phyloP scores from a whole-genome alignment of 2,113 vertebrate genomes.

The Oncorhynchus kisutch region DNA sequence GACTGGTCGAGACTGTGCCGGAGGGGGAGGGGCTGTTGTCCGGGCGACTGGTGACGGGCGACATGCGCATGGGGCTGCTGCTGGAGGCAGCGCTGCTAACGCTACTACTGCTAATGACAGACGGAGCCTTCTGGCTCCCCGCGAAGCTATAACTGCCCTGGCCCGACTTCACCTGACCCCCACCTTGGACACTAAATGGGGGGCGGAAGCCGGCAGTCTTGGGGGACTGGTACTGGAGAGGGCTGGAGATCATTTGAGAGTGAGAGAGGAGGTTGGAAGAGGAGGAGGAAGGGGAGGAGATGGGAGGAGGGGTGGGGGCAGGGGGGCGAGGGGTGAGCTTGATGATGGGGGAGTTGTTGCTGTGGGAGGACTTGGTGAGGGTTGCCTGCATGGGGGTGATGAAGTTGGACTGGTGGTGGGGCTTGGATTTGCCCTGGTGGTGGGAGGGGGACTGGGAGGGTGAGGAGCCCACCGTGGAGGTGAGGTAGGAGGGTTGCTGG shows the following conservation, averaged over 20 bases:
- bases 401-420: slow-evolving; percentile 78
- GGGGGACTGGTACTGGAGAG: slow-evolving; percentile 53
- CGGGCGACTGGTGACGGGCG: slow-evolving; percentile 30
- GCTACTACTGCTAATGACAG: slow-evolving; percentile 33
- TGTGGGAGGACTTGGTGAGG: slow-evolving; percentile 76
- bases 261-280: slow-evolving; percentile 46
- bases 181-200: slow-evolving; percentile 52
- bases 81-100: slow-evolving; percentile 24
- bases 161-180: slow-evolving; percentile 48
- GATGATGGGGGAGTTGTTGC: slow-evolving; percentile 73
- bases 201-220: slow-evolving; percentile 59
- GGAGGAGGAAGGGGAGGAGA: slow-evolving; percentile 58
- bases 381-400: slow-evolving; percentile 81
- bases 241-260: slow-evolving; percentile 47
- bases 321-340: slow-evolving; percentile 73
- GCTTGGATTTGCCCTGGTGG: slow-evolving; percentile 31
- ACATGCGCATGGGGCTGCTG: slow-evolving; percentile 36
- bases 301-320: slow-evolving; percentile 56
- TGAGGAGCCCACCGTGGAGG: slow-evolving; percentile 49
- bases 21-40: slow-evolving; percentile 52
- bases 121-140: slow-evolving; percentile 51
- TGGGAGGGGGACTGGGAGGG: slow-evolving; percentile 44
- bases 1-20: slow-evolving; percentile 53
- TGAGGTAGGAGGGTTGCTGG: slow-evolving; percentile 11
- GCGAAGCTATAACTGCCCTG: slow-evolving; percentile 51